Conservation (phyloP, 2,888 invertebrate species). For the Lordiphosa andalusiaca region DNA sequence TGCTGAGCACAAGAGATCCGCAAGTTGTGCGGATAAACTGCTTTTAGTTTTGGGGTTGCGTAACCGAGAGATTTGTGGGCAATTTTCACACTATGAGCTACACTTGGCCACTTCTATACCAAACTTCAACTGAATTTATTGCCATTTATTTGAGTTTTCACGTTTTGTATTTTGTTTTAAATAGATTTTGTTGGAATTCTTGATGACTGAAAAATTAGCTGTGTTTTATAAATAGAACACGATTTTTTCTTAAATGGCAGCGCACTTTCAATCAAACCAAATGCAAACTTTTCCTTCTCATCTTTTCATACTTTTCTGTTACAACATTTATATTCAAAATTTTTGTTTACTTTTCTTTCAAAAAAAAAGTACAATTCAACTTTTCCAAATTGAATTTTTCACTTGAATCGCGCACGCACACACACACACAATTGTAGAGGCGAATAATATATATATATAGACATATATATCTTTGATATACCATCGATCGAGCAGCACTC, state of each 20-base stretch:
- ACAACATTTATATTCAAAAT: slow-evolving; percentile 24
- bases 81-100: slow-evolving; percentile 4
- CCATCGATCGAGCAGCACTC: slow-evolving; percentile 66
- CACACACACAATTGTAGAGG: slow-evolving; percentile 18
- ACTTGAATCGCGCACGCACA: slow-evolving; percentile 45
- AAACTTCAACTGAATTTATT: not conserved
- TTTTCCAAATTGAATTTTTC: slow-evolving; percentile 49
- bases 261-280: slow-evolving; percentile 53
- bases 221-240: slow-evolving; percentile 78
- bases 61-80: slow-evolving; percentile 34
- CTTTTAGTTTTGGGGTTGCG: slow-evolving; percentile 46
- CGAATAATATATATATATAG: slow-evolving; percentile 23
- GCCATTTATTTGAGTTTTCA: slow-evolving; percentile 8
- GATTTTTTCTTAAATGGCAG: slow-evolving; percentile 65
- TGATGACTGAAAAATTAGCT: slow-evolving; percentile 71
- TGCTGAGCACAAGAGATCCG: slow-evolving; percentile 15
- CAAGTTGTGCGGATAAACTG: slow-evolving; percentile 37
- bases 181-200: slow-evolving; percentile 55
- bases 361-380: slow-evolving; percentile 19
- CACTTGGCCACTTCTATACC: not conserved
- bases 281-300: slow-evolving; percentile 40
- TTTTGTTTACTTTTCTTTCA: slow-evolving; percentile 60
- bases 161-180: slow-evolving; percentile 48
- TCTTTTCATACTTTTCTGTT: slow-evolving; percentile 15
- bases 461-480: slow-evolving; percentile 57